A percentile compares a stretch with the other conserved stretches of the same genome.
These are phyloP conservation scores for Serripes groenlandicus DNA, from an alignment of 2,888 invertebrate genomes.

Conservation along the genomic window DNA sequence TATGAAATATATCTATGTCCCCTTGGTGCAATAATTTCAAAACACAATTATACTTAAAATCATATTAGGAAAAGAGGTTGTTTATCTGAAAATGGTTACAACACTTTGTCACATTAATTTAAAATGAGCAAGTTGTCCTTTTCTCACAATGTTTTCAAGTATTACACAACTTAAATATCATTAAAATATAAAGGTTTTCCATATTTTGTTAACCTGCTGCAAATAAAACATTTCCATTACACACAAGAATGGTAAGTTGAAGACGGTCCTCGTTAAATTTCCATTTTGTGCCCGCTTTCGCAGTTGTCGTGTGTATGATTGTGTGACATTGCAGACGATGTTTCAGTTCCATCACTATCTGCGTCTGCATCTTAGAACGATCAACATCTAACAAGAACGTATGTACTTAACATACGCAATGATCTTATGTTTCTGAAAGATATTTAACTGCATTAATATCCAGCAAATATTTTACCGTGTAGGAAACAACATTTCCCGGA, in stretches of 20 bases:
- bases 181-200: too few species aligned
- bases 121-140: background rate
- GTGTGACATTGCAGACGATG: background rate
- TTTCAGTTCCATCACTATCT: too few species aligned
- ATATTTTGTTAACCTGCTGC: background rate
- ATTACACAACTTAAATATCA: background rate
- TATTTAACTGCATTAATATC: too few species aligned
- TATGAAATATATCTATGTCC: too few species aligned
- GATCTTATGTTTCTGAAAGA: background rate
- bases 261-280: background rate
- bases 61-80: background rate
- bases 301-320: too few species aligned
- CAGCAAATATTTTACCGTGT: background rate
- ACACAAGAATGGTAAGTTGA: background rate
- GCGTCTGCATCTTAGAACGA: too few species aligned
- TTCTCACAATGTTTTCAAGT: background rate
- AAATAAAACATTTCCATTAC: background rate
- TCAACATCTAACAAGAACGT: too few species aligned
- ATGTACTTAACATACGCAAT: background rate
- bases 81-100: background rate
- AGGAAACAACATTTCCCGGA: slow-evolving; percentile 5
- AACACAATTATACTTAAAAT: too few species aligned
- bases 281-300: too few species aligned
- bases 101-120: background rate
- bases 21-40: too few species aligned